Evolutionary conservation across 1,140 invertebrate genomes (phyloP).

Genomic region (Campoletis sonorensis): DNA sequence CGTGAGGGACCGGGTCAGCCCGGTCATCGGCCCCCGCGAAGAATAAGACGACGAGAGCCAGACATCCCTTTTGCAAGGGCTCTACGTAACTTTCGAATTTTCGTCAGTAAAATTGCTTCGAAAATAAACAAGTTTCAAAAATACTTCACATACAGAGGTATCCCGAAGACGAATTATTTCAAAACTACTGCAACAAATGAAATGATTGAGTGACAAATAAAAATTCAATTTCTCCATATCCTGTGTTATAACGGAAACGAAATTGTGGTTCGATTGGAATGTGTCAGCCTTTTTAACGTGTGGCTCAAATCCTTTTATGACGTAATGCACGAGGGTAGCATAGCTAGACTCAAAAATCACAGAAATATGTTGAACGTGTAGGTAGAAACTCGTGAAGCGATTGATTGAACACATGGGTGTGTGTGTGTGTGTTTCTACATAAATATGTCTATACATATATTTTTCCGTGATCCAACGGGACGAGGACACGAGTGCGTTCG

Average conservation of each 20-base stretch:
- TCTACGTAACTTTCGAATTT: not conserved
- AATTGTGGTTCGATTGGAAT: too few species aligned
- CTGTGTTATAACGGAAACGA: too few species aligned
- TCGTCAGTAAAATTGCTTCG: not conserved
- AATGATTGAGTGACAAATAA: too few species aligned
- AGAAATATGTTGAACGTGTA: not conserved
- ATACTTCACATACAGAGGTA: not conserved
- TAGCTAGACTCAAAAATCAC: not conserved
- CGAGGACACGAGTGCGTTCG: conserved; percentile 26
- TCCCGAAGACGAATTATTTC: too few species aligned
- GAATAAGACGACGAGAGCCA: not conserved
- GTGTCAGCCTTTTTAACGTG: too few species aligned
- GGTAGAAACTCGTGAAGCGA: not conserved
- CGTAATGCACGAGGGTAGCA: not conserved
- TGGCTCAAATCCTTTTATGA: not conserved
- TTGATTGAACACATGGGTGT: not conserved
- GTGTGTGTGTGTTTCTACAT: not conserved
- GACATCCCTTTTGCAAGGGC: not conserved
- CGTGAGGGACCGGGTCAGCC: conserved; percentile 62
- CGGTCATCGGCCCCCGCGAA: conserved; percentile 71
- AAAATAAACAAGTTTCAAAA: not conserved
- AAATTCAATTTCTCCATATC: too few species aligned
- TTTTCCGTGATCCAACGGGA: not conserved
- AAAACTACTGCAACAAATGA: too few species aligned
- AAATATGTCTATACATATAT: not conserved